phyloP scores from a whole-genome alignment of 2,113 vertebrate species.

The Anoplopoma fimbria region DNA sequence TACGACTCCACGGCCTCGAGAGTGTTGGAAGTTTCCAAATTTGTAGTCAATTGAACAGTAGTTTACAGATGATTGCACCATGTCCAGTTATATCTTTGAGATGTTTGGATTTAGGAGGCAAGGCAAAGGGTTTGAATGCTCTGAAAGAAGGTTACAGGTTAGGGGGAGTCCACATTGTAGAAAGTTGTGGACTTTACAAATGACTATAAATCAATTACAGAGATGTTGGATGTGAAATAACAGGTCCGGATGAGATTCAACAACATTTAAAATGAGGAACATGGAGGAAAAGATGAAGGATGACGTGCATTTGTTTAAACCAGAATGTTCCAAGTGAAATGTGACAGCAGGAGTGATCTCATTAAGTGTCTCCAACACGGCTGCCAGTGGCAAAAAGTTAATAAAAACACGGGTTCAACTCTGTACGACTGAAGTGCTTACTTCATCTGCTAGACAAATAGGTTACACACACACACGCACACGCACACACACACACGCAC shows the following conservation, averaged over 20 bases:
- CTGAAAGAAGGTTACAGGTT: constrained; percentile 2
- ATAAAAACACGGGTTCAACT: constrained; percentile 84
- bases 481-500: constrained; percentile 44
- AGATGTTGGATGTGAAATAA: constrained; percentile 71
- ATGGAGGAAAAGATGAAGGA: constrained; percentile 40
- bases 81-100: constrained; percentile 38
- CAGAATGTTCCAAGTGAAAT: constrained; percentile 72
- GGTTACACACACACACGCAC: constrained; percentile 38
- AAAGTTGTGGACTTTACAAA: constrained; percentile 52
- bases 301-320: constrained; percentile 77
- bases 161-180: constrained; percentile 1
- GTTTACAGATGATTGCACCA: constrained; percentile 64
- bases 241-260: constrained; percentile 64
- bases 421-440: constrained; percentile 37
- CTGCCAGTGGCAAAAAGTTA: constrained; percentile 77
- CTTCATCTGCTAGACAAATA: constrained; percentile 62
- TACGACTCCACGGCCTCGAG: constrained; percentile 54
- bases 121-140: constrained; percentile 28
- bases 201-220: constrained; percentile 70
- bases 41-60: constrained; percentile 58
- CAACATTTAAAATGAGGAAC: constrained; percentile 60
- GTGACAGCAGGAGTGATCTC: constrained; percentile 79
- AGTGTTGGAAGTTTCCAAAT: constrained; percentile 56
- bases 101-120: constrained; percentile 46
- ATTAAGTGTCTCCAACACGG: constrained; percentile 71